Percentiles rank a stretch among this genome's conserved stretches.
Evolutionary conservation across 2,113 vertebrate genomes (phyloP).

Genomic region (Cynoglossus semilaevis): DNA sequence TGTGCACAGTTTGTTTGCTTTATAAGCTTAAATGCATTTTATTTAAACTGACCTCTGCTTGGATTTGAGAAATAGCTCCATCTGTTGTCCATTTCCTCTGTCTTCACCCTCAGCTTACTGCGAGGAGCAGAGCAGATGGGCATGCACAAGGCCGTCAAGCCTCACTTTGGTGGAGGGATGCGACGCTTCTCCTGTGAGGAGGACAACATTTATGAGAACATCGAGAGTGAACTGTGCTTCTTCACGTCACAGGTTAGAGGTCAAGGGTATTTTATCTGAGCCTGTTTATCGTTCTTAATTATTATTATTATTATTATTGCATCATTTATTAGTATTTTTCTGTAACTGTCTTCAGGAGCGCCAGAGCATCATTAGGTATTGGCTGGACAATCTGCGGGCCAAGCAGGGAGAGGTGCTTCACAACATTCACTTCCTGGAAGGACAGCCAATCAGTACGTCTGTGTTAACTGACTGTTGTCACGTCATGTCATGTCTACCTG

Average conservation of each 20-base stretch:
- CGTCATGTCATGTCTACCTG: too few relatives aligned
- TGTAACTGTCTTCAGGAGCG: constrained; percentile 81
- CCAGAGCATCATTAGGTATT: constrained; percentile 93
- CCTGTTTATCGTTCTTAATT: too few relatives aligned
- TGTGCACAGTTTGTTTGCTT: constrained; percentile 7
- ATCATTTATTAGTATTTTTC: background rate
- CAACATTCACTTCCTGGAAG: constrained; percentile 95
- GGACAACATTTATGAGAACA: constrained; percentile 96
- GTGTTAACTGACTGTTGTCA: constrained; percentile 21
- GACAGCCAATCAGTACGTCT: constrained; percentile 90
- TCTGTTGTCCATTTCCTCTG: constrained; percentile 22
- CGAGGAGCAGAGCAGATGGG: constrained; percentile 91
- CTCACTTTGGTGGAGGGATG: constrained; percentile 89
- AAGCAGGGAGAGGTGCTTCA: constrained; percentile 92
- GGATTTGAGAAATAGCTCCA: background rate
- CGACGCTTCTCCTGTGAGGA: constrained; percentile 91
- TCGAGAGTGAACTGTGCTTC: constrained; percentile 92
- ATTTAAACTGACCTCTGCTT: background rate
- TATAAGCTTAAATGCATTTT: background rate
- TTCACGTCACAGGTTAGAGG: constrained; percentile 91
- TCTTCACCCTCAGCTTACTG: constrained; percentile 79
- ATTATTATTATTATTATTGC: background rate
- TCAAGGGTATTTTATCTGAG: background rate
- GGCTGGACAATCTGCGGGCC: constrained; percentile 94
- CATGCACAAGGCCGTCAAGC: constrained; percentile 88